A percentile compares a stretch with the other conserved stretches of the same genome.
Evolutionary conservation across 2,113 vertebrate species (phyloP).

Genomic region (Paedocypris sp.): DNA sequence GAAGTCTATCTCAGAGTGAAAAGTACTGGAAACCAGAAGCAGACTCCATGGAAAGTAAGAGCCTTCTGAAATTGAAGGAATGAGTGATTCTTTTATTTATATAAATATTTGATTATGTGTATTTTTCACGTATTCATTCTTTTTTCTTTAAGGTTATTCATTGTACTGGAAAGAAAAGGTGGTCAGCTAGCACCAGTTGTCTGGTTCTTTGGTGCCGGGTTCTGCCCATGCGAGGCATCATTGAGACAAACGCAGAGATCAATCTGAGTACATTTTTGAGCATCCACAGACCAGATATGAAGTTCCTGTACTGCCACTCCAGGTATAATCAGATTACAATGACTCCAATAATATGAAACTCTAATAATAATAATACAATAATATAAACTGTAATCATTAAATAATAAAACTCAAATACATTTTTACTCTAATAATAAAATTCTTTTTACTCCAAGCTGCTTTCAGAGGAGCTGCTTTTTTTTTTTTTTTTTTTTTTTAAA

Average conservation of each 20-base stretch:
- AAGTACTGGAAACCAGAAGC: slow-evolving; percentile 28
- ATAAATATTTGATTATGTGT: no score
- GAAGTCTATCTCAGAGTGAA: slow-evolving; percentile 39
- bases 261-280: slow-evolving; percentile 35
- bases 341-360: no score
- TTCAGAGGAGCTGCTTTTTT: background rate
- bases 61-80: no score
- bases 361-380: no score
- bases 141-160: slow-evolving; percentile 35
- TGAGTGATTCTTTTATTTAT: no score
- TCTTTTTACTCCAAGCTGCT: no score
- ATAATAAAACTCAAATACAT: no score
- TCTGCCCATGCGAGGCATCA: slow-evolving; percentile 25
- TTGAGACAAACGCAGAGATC: slow-evolving; percentile 9
- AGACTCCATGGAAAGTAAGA: slow-evolving; percentile 40
- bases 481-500: no score
- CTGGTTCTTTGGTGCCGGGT: slow-evolving; percentile 40
- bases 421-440: no score
- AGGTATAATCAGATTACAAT: slow-evolving; percentile 33
- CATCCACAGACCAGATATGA: slow-evolving; percentile 42
- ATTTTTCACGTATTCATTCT: background rate
- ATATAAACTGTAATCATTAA: no score
- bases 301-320: slow-evolving; percentile 42
- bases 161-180: slow-evolving; percentile 35
- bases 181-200: slow-evolving; percentile 1